Evolutionary conservation across 2,888 invertebrate species (phyloP).

Genomic region (Euplagia quadripunctaria): DNA sequence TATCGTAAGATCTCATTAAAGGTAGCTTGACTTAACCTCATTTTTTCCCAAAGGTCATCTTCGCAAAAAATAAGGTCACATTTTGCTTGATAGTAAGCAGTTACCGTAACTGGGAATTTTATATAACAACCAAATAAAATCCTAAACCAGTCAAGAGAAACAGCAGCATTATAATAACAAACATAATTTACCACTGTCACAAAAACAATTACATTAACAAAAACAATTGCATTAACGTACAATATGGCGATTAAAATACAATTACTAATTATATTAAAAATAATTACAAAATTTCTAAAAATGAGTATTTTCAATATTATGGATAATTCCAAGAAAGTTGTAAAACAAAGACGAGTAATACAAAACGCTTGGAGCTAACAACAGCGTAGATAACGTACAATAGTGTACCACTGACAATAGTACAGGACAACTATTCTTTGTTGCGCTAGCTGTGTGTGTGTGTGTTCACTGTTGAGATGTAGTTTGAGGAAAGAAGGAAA

Average conservation of each 20-base stretch:
- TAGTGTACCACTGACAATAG: neutral
- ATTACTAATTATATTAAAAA: too few relatives aligned
- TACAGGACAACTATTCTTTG: constrained; percentile 11
- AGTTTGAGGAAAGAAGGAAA: constrained; percentile 10
- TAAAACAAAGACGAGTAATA: neutral
- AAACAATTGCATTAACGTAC: too few relatives aligned
- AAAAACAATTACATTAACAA: neutral
- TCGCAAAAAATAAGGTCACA: too few relatives aligned
- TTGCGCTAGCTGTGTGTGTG: neutral
- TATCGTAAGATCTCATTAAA: too few relatives aligned
- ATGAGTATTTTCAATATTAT: neutral
- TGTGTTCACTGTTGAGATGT: neutral
- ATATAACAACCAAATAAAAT: too few relatives aligned
- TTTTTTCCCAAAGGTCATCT: too few relatives aligned
- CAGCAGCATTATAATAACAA: too few relatives aligned
- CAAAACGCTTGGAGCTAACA: neutral
- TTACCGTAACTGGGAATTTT: too few relatives aligned
- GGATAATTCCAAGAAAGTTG: neutral
- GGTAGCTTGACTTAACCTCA: too few relatives aligned
- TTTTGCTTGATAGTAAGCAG: too few relatives aligned
- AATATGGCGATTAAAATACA: neutral
- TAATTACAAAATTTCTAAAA: too few relatives aligned
- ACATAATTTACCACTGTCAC: neutral
- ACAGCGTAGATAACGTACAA: constrained; percentile 1
- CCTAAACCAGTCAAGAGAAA: too few relatives aligned